A percentile compares a stretch with the other conserved stretches of the same genome.
phyloP scores from a whole-genome alignment of 1,140 invertebrate genomes.

The Eueides isabella region DNA sequence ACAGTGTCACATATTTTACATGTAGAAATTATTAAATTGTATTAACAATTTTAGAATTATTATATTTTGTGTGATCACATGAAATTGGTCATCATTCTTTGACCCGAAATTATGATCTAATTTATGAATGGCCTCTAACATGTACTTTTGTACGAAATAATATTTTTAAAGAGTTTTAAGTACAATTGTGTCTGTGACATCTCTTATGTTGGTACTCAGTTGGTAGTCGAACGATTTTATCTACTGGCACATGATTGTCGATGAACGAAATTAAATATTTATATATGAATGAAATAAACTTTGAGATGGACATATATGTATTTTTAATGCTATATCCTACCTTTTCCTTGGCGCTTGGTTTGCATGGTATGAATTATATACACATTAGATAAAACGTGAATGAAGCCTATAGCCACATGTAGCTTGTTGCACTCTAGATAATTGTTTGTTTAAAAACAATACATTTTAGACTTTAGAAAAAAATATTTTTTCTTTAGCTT shows the following conservation, averaged over 20 bases:
- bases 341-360: constrained; percentile 39
- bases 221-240: constrained; percentile 26
- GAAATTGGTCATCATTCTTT: too few relatives aligned
- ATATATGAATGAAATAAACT: constrained; percentile 50
- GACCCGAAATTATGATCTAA: too few relatives aligned
- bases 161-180: constrained; percentile 11
- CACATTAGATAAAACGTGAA: constrained; percentile 4
- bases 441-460: constrained; percentile 1
- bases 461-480: not conserved
- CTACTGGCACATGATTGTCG: constrained; percentile 31
- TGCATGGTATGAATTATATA: constrained; percentile 37
- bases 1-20: too few relatives aligned
- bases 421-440: constrained; percentile 20
- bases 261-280: constrained; percentile 39
- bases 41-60: too few relatives aligned
- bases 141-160: constrained; percentile 21
- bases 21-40: too few relatives aligned
- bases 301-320: constrained; percentile 48
- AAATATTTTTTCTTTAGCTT: not conserved
- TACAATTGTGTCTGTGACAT: constrained; percentile 19
- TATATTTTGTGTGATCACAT: too few relatives aligned
- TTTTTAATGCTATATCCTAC: constrained; percentile 51
- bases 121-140: not conserved
- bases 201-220: constrained; percentile 35
- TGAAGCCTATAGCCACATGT: constrained; percentile 16